A percentile compares a stretch with the other conserved stretches of the same genome.
phyloP scores from a whole-genome alignment of 2,113 vertebrate species.

The Forbesichthys agassizii region DNA sequence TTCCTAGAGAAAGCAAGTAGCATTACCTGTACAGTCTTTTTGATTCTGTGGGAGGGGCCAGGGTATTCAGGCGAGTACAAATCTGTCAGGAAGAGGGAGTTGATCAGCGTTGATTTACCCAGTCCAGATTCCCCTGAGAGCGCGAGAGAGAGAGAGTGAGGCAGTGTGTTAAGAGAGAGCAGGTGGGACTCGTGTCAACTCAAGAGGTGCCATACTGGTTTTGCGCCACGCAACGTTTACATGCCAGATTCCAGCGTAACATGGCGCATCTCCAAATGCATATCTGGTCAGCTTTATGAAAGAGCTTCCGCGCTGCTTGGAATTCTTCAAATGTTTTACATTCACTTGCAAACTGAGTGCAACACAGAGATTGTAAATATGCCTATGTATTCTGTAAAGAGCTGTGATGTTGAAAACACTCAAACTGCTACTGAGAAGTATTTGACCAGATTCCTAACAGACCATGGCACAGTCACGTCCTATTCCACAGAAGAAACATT shows the following conservation, averaged over 20 bases:
- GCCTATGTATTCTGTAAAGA: neutral
- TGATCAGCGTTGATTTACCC: slow-evolving; percentile 97
- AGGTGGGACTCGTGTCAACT: neutral
- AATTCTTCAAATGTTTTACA: slow-evolving; percentile 45
- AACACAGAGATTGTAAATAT: slow-evolving; percentile 20
- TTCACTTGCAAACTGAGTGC: slow-evolving; percentile 6
- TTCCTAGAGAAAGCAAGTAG: neutral
- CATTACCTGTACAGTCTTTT: slow-evolving; percentile 94
- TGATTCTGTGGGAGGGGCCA: slow-evolving; percentile 94
- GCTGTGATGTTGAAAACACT: no score
- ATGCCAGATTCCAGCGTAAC: slow-evolving; percentile 18
- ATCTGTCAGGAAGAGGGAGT: slow-evolving; percentile 97
- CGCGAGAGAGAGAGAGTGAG: slow-evolving; percentile 30
- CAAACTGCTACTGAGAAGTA: no score
- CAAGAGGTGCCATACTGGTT: slow-evolving; percentile 18
- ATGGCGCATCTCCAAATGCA: slow-evolving; percentile 47
- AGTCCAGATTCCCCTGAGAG: slow-evolving; percentile 90
- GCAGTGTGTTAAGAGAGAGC: neutral
- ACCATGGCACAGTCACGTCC: no score
- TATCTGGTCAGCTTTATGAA: slow-evolving; percentile 7
- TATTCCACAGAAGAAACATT: no score
- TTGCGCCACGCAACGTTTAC: slow-evolving; percentile 20
- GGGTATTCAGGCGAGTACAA: slow-evolving; percentile 93
- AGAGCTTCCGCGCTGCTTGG: neutral
- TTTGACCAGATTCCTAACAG: no score